Conservation (phyloP, 2,113 vertebrate genomes). For the Benitochromis conjunctus region DNA sequence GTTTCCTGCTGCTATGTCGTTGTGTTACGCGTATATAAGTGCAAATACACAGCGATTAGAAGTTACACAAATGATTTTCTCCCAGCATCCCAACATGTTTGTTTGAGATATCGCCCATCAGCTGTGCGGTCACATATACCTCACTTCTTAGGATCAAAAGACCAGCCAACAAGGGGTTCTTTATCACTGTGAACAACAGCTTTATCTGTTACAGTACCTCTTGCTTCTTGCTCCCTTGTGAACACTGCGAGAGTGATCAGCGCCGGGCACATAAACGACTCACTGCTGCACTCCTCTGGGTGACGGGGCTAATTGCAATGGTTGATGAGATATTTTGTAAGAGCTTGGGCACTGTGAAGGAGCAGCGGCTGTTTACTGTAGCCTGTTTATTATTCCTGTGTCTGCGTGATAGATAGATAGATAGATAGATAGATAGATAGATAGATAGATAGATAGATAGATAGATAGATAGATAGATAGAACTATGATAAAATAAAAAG, state of each 20-base stretch:
- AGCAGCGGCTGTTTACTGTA: background rate
- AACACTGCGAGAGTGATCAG: background rate
- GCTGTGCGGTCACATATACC: background rate
- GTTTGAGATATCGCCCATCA: background rate
- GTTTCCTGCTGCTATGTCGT: background rate
- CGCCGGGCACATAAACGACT: background rate
- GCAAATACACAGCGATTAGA: background rate
- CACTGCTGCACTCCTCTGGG: constrained; percentile 56
- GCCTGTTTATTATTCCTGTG: background rate
- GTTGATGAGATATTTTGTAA: background rate
- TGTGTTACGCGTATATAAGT: background rate
- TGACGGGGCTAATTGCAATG: background rate
- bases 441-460: background rate
- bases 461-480: background rate
- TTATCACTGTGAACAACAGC: background rate
- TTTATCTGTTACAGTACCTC: background rate
- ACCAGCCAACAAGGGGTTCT: background rate
- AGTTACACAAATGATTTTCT: background rate
- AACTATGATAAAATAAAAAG: background rate
- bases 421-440: background rate
- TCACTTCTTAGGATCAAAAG: background rate
- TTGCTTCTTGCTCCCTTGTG: background rate
- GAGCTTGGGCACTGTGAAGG: background rate
- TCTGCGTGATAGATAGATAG: background rate
- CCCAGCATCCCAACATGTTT: background rate